phyloP scores from a whole-genome alignment of 2,888 invertebrate species.

The Clanis bilineata region DNA sequence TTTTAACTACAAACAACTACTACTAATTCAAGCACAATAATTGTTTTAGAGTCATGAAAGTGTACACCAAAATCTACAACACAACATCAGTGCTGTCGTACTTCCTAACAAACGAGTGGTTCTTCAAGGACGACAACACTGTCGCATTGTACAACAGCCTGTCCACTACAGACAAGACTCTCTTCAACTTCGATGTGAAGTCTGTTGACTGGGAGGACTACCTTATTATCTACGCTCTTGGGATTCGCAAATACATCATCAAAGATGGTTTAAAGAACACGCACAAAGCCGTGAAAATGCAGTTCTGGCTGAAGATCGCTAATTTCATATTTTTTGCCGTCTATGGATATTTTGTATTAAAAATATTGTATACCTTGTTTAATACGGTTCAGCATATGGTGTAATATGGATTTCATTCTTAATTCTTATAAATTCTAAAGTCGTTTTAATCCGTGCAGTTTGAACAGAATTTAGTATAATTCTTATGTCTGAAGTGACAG shows the following conservation, averaged over 20 bases:
- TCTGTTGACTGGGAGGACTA: conserved; percentile 16
- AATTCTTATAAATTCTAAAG: too few relatives aligned
- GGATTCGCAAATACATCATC: not conserved
- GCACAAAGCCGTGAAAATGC: not conserved
- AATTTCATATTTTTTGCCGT: not conserved
- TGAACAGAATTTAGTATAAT: too few relatives aligned
- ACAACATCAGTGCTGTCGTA: conserved; percentile 14
- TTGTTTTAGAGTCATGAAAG: conserved; percentile 25
- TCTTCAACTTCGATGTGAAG: conserved; percentile 29
- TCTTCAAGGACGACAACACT: conserved; percentile 19
- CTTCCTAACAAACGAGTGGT: conserved; percentile 22
- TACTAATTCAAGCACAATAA: not conserved
- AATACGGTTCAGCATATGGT: not conserved
- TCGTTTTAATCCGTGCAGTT: too few relatives aligned
- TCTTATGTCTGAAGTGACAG: too few relatives aligned
- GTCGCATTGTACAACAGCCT: conserved; percentile 7
- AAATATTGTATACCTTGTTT: not conserved
- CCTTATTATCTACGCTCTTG: not conserved
- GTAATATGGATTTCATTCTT: too few relatives aligned
- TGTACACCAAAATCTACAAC: conserved; percentile 25
- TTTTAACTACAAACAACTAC: too few relatives aligned
- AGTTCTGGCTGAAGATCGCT: not conserved
- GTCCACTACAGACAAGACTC: conserved; percentile 24
- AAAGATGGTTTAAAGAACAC: not conserved
- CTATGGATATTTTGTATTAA: not conserved